Conservation (phyloP, 2,888 invertebrate species). For the Spialia ferax region DNA sequence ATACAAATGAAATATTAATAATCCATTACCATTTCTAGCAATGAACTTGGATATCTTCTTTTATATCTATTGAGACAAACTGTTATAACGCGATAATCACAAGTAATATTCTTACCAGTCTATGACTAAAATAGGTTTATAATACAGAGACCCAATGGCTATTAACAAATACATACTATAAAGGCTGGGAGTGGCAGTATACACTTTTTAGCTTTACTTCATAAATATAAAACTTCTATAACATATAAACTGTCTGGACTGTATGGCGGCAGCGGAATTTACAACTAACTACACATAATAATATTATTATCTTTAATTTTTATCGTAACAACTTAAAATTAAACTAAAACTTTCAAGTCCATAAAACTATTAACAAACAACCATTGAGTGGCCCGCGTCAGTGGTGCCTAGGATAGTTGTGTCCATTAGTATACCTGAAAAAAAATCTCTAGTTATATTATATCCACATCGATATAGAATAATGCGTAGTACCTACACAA, state of each 20-base stretch:
- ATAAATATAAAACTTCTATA: no score
- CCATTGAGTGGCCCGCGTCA: slow-evolving; percentile 69
- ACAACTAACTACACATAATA: slow-evolving; percentile 31
- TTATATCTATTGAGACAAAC: slow-evolving; percentile 32
- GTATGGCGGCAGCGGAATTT: slow-evolving; percentile 41
- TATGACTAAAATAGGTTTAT: slow-evolving; percentile 36
- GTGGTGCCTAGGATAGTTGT: slow-evolving; percentile 79
- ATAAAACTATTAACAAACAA: slow-evolving; percentile 60
- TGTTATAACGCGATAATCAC: slow-evolving; percentile 27
- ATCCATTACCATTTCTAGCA: slow-evolving; percentile 2
- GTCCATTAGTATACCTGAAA: slow-evolving; percentile 73
- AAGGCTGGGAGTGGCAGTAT: slow-evolving; percentile 63
- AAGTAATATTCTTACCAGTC: slow-evolving; percentile 35
- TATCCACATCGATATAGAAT: no score
- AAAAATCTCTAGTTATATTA: not conserved
- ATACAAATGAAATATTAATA: not conserved
- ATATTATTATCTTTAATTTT: slow-evolving; percentile 35
- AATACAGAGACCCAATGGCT: slow-evolving; percentile 15
- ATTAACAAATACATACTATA: slow-evolving; percentile 51
- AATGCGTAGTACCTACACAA: no score
- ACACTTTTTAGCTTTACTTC: slow-evolving; percentile 46
- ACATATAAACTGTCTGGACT: slow-evolving; percentile 43
- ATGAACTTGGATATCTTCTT: slow-evolving; percentile 15
- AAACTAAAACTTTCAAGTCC: slow-evolving; percentile 53
- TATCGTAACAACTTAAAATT: slow-evolving; percentile 43